A percentile compares a stretch with the other conserved stretches of the same genome.
Evolutionary conservation across 2,888 invertebrate species (phyloP).

Genomic region (Caenorhabditis zanzibari): DNA sequence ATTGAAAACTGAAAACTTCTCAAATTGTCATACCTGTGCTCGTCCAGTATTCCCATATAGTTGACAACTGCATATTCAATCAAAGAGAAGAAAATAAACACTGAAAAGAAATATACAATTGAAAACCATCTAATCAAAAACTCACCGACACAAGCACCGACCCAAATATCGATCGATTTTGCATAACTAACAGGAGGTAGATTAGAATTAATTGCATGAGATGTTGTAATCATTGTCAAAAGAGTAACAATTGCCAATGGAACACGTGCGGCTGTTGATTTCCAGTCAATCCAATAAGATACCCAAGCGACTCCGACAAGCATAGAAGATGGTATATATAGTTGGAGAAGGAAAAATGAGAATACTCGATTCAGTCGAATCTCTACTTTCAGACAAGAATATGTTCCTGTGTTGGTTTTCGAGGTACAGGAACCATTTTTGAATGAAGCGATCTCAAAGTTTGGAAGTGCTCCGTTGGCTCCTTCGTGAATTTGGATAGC

Average conservation of each 20-base stretch:
- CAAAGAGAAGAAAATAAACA: constrained; percentile 82
- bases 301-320: constrained; percentile 80
- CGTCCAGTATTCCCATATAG: constrained; percentile 83
- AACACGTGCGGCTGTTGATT: constrained; percentile 83
- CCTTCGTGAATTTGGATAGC: constrained; percentile 87
- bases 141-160: constrained; percentile 78
- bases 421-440: constrained; percentile 96
- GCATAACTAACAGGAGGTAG: constrained; percentile 83
- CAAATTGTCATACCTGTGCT: constrained; percentile 71
- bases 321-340: constrained; percentile 80
- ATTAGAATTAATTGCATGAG: constrained; percentile 83
- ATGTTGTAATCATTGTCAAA: constrained; percentile 83
- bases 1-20: background rate
- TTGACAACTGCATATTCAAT: constrained; percentile 83
- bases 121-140: background rate
- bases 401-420: constrained; percentile 91
- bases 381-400: constrained; percentile 82
- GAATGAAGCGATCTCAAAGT: constrained; percentile 94
- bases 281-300: constrained; percentile 83
- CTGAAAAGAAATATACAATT: constrained; percentile 59
- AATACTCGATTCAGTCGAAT: constrained; percentile 82
- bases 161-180: constrained; percentile 83
- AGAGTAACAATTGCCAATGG: constrained; percentile 83
- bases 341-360: constrained; percentile 83
- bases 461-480: constrained; percentile 88